Conservation (phyloP, 2,113 vertebrate genomes). For the Hiodon tergisus region DNA sequence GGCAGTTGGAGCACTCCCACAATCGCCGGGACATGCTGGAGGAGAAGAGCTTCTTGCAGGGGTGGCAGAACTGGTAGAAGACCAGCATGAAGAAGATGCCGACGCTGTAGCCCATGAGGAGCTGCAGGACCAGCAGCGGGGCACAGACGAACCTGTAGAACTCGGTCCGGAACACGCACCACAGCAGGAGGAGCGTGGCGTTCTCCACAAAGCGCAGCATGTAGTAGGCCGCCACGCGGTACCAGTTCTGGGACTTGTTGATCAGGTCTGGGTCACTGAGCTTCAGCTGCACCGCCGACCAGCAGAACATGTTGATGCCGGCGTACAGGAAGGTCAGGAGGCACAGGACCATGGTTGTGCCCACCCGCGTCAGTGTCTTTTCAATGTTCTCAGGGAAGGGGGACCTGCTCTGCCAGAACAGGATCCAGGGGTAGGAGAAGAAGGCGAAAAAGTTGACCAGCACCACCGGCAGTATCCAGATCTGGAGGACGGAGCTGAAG, state of each 20-base stretch:
- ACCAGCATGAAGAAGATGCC: conserved; percentile 89
- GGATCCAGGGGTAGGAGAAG: conserved; percentile 84
- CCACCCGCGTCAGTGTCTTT: conserved; percentile 81
- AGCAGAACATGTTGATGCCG: conserved; percentile 98
- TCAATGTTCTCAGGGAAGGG: conserved; percentile 93
- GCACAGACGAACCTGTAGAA: conserved; percentile 77
- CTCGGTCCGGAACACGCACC: conserved; percentile 83
- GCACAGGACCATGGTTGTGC: conserved; percentile 84
- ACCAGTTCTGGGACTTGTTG: conserved; percentile 90
- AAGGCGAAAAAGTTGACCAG: conserved; percentile 78
- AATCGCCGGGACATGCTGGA: conserved; percentile 74
- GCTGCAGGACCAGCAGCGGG: conserved; percentile 76
- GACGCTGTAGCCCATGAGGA: conserved; percentile 75
- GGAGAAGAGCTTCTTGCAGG: conserved; percentile 86
- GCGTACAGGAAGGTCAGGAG: conserved; percentile 91
- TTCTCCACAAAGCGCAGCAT: conserved; percentile 87
- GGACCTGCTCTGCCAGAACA: conserved; percentile 85
- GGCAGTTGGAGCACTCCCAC: conserved; percentile 64
- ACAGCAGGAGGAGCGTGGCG: conserved; percentile 78
- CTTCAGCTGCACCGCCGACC: conserved; percentile 89
- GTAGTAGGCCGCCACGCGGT: conserved; percentile 79
- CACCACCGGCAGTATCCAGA: conserved; percentile 79
- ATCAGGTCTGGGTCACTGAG: conserved; percentile 87
- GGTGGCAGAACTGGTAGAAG: conserved; percentile 94
- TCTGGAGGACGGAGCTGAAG: conserved; percentile 85